Conservation (phyloP, 2,113 vertebrate species). For the Microcebus ravelobensis region DNA sequence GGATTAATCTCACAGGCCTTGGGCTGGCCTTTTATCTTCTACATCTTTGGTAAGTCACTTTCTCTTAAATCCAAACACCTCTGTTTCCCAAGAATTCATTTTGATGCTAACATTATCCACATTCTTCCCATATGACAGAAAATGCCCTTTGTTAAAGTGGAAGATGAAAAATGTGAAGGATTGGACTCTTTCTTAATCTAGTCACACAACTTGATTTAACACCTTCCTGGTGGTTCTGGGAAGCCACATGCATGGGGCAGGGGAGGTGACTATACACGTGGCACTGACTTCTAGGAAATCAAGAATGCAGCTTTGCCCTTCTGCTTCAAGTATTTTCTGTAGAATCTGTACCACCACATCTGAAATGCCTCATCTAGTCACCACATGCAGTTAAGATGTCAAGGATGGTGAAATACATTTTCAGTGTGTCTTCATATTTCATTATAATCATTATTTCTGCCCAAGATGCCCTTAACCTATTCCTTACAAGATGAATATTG, state of each 20-base stretch:
- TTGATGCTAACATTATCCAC: background rate
- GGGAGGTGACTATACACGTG: no score
- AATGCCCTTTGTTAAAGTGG: background rate
- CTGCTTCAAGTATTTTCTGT: background rate
- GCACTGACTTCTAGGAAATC: background rate
- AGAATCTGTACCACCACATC: background rate
- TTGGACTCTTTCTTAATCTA: background rate
- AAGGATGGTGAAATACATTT: background rate
- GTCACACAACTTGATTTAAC: background rate
- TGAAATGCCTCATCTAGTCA: background rate
- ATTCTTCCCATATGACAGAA: background rate
- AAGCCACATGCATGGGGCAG: no score
- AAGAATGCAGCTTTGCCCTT: background rate
- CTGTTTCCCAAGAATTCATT: background rate
- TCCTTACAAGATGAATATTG: background rate
- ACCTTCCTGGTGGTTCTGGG: background rate
- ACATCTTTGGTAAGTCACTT: slow-evolving; percentile 87
- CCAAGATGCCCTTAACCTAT: background rate
- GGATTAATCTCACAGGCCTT: slow-evolving; percentile 86
- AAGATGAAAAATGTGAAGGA: background rate
- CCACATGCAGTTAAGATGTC: background rate
- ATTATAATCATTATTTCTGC: background rate
- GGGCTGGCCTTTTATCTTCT: slow-evolving; percentile 92
- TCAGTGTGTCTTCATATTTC: background rate
- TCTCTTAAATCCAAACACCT: background rate